A percentile compares a stretch with the other conserved stretches of the same genome.
Conservation (phyloP, 2,113 vertebrate genomes). For the Mormoops blainvillei region DNA sequence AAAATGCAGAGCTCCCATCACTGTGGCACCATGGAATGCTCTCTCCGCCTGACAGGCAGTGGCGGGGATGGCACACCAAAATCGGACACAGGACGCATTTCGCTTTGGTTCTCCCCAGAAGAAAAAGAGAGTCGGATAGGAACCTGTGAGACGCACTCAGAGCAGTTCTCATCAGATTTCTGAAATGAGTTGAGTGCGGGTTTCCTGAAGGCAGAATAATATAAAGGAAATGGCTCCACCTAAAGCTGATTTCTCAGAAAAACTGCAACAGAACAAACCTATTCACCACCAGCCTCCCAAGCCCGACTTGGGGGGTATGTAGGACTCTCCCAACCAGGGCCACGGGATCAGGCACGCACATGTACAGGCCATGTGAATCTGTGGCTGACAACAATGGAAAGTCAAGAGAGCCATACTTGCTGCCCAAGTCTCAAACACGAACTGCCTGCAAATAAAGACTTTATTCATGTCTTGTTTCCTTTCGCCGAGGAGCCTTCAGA, state of each 20-base stretch:
- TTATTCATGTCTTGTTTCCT: slow-evolving; percentile 21
- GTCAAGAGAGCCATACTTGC: neutral
- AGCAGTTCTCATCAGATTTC: neutral
- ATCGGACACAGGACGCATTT: neutral
- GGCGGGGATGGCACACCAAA: neutral
- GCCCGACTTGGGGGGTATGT: neutral
- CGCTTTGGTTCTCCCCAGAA: neutral
- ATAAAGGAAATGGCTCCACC: slow-evolving; percentile 59
- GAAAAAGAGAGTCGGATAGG: neutral
- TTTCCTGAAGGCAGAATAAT: slow-evolving; percentile 7
- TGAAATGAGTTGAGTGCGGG: neutral
- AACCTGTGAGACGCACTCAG: neutral
- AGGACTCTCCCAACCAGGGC: neutral
- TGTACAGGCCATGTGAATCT: neutral
- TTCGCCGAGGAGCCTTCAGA: neutral
- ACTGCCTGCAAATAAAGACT: neutral
- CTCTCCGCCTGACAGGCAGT: fast-evolving
- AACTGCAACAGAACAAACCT: neutral
- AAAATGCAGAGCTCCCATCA: neutral
- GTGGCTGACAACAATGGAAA: neutral
- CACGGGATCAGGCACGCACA: neutral
- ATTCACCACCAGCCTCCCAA: neutral
- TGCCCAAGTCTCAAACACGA: neutral
- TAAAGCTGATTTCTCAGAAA: slow-evolving; percentile 56
- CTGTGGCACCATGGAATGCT: fast-evolving